Conservation (phyloP, 2,888 invertebrate species). For the Chelonus formosanus region DNA sequence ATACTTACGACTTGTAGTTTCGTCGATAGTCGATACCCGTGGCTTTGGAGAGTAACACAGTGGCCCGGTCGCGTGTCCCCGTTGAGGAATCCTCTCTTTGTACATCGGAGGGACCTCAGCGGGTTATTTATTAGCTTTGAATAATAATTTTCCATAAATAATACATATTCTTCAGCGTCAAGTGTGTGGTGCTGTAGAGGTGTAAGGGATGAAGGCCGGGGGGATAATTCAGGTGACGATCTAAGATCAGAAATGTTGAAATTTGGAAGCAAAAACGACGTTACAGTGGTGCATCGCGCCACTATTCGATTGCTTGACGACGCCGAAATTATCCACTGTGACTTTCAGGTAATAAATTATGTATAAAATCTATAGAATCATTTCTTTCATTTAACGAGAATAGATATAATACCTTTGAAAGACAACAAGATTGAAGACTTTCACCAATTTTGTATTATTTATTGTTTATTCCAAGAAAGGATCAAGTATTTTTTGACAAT, state of each 20-base stretch:
- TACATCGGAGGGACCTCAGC: slow-evolving; percentile 15
- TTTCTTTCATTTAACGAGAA: no score
- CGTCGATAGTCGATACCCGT: slow-evolving; percentile 33
- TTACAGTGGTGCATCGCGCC: slow-evolving; percentile 65
- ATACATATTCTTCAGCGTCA: slow-evolving; percentile 42
- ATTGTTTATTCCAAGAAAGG: no score
- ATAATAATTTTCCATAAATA: background rate
- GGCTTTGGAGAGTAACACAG: slow-evolving; percentile 32
- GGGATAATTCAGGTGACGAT: slow-evolving; percentile 60
- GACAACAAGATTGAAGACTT: no score
- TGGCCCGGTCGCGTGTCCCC: slow-evolving; percentile 28
- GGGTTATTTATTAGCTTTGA: background rate
- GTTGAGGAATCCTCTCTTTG: slow-evolving; percentile 25
- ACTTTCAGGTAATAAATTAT: slow-evolving; percentile 78
- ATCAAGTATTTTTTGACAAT: no score
- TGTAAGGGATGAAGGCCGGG: slow-evolving; percentile 59
- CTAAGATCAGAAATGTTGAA: slow-evolving; percentile 66
- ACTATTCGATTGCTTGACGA: slow-evolving; percentile 90
- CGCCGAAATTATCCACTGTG: slow-evolving; percentile 90
- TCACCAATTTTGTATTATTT: no score
- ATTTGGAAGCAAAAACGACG: slow-evolving; percentile 67
- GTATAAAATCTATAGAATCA: background rate
- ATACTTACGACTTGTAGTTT: slow-evolving; percentile 22
- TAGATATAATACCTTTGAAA: no score
- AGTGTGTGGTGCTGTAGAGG: slow-evolving; percentile 61